These are phyloP conservation scores for Chiridota heheva DNA, from an alignment of 35 echinoderm and acorn worm genomes.

Conservation along the genomic window DNA sequence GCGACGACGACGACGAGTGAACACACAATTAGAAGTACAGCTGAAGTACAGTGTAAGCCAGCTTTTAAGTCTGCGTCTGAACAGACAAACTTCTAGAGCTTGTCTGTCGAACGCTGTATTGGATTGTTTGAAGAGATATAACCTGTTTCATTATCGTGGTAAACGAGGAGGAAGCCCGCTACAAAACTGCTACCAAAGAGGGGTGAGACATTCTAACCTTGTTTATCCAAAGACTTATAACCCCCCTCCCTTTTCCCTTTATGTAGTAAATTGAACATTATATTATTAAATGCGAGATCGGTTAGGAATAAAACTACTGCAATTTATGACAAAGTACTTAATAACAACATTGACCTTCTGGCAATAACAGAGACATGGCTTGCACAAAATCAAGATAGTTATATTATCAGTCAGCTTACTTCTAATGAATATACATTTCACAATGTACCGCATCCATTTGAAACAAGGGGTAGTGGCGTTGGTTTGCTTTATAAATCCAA, in stretches of 20 bases:
- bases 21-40: too few relatives aligned
- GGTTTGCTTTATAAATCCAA: slow-evolving; percentile 31
- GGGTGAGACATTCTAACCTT: too few relatives aligned
- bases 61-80: too few relatives aligned
- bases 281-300: slow-evolving; percentile 3
- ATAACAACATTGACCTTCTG: slow-evolving; percentile 9
- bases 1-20: too few relatives aligned
- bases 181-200: too few relatives aligned
- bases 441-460: neutral
- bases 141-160: too few relatives aligned
- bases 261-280: neutral
- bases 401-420: slow-evolving; percentile 9
- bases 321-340: slow-evolving; percentile 20
- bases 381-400: slow-evolving; percentile 1
- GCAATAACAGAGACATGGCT: slow-evolving; percentile 35
- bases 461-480: slow-evolving; percentile 4
- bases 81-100: too few relatives aligned
- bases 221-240: neutral
- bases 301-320: slow-evolving; percentile 28
- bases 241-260: too few relatives aligned
- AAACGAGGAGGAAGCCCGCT: too few relatives aligned
- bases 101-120: too few relatives aligned
- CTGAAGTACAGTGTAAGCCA: too few relatives aligned
- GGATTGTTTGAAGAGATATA: too few relatives aligned
- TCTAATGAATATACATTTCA: slow-evolving; percentile 3